A percentile compares a stretch with the other conserved stretches of the same genome.
These are phyloP conservation scores for Chloroclysta siterata DNA, from an alignment of 2,888 invertebrate genomes.

Conservation along the genomic window DNA sequence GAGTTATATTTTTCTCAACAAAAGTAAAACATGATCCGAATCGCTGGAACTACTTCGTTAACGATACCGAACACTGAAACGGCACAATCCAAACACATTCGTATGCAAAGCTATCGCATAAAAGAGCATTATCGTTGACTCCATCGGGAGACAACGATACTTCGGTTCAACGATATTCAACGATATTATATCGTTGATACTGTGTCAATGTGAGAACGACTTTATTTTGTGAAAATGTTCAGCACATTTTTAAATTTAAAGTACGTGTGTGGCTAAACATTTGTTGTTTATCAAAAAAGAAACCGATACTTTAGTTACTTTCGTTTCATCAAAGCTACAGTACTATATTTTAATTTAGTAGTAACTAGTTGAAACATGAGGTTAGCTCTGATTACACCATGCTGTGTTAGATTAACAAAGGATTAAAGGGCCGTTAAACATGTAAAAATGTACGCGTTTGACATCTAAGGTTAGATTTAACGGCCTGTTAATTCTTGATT, in stretches of 20 bases:
- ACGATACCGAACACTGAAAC: constrained; percentile 28
- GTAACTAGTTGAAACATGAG: too few relatives aligned
- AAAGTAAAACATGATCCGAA: constrained; percentile 28
- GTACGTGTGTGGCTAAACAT: background rate
- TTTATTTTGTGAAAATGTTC: constrained; percentile 21
- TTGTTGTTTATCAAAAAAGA: background rate
- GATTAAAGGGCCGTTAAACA: too few relatives aligned
- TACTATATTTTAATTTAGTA: too few relatives aligned
- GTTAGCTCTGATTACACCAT: too few relatives aligned
- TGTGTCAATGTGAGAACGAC: constrained; percentile 28
- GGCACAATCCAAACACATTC: constrained; percentile 35
- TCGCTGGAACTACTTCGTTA: constrained; percentile 31
- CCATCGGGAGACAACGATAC: constrained; percentile 35
- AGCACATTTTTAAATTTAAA: constrained; percentile 4
- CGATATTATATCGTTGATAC: constrained; percentile 27
- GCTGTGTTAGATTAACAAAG: too few relatives aligned
- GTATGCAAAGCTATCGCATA: constrained; percentile 34
- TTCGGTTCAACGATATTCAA: constrained; percentile 26
- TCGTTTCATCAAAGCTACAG: too few relatives aligned
- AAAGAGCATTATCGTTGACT: constrained; percentile 33
- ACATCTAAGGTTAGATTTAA: too few relatives aligned
- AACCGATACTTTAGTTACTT: too few relatives aligned
- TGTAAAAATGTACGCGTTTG: too few relatives aligned
- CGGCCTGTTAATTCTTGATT: too few relatives aligned
- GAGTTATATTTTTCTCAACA: constrained; percentile 6